These are phyloP conservation scores for Darevskia nairensis DNA, from an alignment of 2,797 vertebrate species.

Conservation along the genomic window DNA sequence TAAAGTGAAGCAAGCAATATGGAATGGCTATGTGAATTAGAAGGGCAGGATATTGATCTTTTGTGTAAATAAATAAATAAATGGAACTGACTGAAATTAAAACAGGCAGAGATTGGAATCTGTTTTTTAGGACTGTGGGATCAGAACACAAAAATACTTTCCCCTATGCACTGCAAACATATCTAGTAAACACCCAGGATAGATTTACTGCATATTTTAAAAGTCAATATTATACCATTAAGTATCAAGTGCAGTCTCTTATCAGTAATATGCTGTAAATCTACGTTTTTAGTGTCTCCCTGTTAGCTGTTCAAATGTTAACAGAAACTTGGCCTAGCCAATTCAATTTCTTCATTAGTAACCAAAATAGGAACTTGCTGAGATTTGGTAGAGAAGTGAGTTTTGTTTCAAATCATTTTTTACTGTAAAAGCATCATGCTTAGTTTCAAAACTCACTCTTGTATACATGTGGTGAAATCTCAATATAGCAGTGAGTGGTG, in stretches of 20 bases:
- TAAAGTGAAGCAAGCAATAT: neutral
- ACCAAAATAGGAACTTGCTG: slow-evolving; percentile 2
- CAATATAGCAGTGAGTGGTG: neutral
- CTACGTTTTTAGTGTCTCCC: slow-evolving; percentile 17
- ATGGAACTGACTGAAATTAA: neutral
- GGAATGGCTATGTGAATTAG: too few relatives aligned
- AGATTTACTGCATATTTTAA: slow-evolving; percentile 11
- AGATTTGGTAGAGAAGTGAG: neutral
- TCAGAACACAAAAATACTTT: neutral
- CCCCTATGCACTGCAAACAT: neutral
- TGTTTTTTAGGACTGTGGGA: neutral
- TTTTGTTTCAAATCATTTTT: neutral
- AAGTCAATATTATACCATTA: slow-evolving; percentile 53
- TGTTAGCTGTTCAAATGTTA: slow-evolving; percentile 40
- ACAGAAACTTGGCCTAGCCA: slow-evolving; percentile 14
- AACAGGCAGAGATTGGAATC: neutral
- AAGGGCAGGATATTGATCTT: neutral
- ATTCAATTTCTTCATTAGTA: slow-evolving; percentile 37
- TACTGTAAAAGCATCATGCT: neutral
- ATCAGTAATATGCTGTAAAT: slow-evolving; percentile 27
- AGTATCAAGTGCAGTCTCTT: slow-evolving; percentile 1
- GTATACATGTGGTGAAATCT: neutral
- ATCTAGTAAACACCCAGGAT: slow-evolving; percentile 32
- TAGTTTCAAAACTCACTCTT: neutral
- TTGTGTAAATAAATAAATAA: neutral